Evolutionary conservation across 2,113 vertebrate species (phyloP), one percentile per base, ranked within the genome.

Genomic region (Typhlomys cinereus): DNA sequence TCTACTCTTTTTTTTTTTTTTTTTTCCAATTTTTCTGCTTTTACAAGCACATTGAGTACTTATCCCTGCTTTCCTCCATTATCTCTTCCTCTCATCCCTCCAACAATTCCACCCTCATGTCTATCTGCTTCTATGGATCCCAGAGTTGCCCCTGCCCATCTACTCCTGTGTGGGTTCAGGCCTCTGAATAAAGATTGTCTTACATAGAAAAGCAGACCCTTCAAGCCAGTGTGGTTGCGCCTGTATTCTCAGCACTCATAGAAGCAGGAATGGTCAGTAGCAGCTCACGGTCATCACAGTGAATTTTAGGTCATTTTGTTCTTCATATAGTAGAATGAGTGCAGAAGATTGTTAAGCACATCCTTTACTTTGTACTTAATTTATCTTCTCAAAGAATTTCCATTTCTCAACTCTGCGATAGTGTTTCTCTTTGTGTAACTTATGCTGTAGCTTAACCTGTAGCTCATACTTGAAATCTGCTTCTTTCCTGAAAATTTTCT

Each of bases 1-100:
- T n/a, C n/a, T n/a, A n/a, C n/a, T n/a, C 50, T 78, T 57, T 54
- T 54, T 76, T 85, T 81, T 91, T 94, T 67, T 5, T 76, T 90
- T 85, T 81, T 85, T 44, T 79, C 74, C 89, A 91, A 82, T 61
- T 44, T 84, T 83, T 86, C 36, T 57, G n/a, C 50, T 39, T 57
- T 54, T 57, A 57, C 3, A 54, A 54, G n/a, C n/a, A n/a, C n/a
- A n/a, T n/a, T n/a, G n/a, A n/a, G n/a, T n/a, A n/a, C n/a, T n/a
- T n/a, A n/a, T n/a, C n/a, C n/a, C n/a, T n/a, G n/a, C n/a, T n/a
- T n/a, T n/a, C n/a, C n/a, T n/a, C n/a, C n/a, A n/a, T n/a, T n/a
- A n/a, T n/a, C n/a, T n/a, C n/a, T n/a, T n/a, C n/a, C n/a, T n/a
- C n/a, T n/a, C n/a, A n/a, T n/a, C n/a, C n/a, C n/a, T n/a, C n/a